phyloP scores from a whole-genome alignment of 2,797 vertebrate genomes.

The Kryptolebias ocellatus region DNA sequence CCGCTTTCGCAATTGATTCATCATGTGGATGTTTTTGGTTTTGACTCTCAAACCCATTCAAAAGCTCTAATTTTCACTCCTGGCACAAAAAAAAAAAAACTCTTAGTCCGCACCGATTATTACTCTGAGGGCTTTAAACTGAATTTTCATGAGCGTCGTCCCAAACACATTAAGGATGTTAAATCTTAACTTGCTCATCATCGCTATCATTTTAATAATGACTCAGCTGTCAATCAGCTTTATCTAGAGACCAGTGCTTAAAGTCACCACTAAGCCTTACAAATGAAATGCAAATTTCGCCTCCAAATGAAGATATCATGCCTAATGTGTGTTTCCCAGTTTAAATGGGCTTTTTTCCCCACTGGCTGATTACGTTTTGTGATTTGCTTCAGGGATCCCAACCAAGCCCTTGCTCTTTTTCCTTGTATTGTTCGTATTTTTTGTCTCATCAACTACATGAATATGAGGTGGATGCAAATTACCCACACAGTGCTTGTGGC shows the following conservation, averaged over 20 bases:
- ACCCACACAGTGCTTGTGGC: conserved; percentile 41
- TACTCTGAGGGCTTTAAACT: conserved; percentile 1
- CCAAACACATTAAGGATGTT: conserved; percentile 7
- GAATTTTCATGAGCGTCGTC: conserved; percentile 9
- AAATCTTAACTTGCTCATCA: conserved; percentile 9
- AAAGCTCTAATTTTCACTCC: background rate
- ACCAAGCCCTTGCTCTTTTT: conserved; percentile 32
- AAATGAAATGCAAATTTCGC: conserved; percentile 36
- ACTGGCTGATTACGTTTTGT: conserved; percentile 57
- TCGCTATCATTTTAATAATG: conserved; percentile 19
- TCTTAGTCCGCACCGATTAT: background rate
- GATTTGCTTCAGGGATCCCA: conserved; percentile 51
- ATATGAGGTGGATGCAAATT: conserved; percentile 41
- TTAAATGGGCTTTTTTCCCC: conserved; percentile 31
- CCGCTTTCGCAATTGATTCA: background rate
- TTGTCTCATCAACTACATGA: conserved; percentile 40
- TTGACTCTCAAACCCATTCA: background rate
- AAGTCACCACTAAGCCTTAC: conserved; percentile 33
- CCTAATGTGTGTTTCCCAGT: conserved; percentile 42
- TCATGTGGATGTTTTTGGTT: background rate
- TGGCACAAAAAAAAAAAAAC: background rate
- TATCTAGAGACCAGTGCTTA: conserved; percentile 24
- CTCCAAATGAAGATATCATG: conserved; percentile 43
- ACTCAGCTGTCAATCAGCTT: conserved; percentile 27
- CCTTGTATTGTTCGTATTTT: conserved; percentile 39